A percentile compares a stretch with the other conserved stretches of the same genome.
phyloP scores from a whole-genome alignment of 2,797 vertebrate genomes.

The Petrocephalus schoutedeni region DNA sequence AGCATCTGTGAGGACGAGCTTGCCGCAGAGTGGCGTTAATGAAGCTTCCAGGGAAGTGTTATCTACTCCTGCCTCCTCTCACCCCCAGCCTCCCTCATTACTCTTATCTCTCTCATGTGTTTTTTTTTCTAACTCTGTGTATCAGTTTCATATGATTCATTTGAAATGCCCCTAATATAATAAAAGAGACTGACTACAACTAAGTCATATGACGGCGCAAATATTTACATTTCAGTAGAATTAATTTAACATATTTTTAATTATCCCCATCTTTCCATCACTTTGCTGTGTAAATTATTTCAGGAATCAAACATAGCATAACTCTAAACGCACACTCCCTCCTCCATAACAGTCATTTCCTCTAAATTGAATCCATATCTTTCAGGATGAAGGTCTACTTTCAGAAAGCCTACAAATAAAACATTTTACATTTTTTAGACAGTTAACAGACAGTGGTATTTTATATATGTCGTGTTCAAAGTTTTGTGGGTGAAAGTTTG shows the following conservation, averaged over 20 bases:
- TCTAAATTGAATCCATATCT: neutral
- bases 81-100: neutral
- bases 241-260: slow-evolving; percentile 19
- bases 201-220: slow-evolving; percentile 18
- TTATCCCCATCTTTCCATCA: slow-evolving; percentile 10
- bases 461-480: neutral
- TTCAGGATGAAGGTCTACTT: neutral
- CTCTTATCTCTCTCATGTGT: neutral
- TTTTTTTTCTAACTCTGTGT: neutral
- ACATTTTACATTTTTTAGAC: neutral
- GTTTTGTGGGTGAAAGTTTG: neutral
- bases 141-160: neutral
- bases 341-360: neutral
- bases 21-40: neutral
- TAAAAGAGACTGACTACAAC: slow-evolving; percentile 16
- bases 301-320: slow-evolving; percentile 18
- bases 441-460: neutral
- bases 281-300: slow-evolving; percentile 15
- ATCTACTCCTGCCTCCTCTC: neutral
- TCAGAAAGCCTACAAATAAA: neutral
- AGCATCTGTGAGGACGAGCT: neutral
- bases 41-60: neutral
- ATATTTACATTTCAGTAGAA: slow-evolving; percentile 27
- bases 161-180: slow-evolving; percentile 15
- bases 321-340: neutral